phyloP scores from a whole-genome alignment of 2,797 vertebrate species.

The Vultur gryphus region DNA sequence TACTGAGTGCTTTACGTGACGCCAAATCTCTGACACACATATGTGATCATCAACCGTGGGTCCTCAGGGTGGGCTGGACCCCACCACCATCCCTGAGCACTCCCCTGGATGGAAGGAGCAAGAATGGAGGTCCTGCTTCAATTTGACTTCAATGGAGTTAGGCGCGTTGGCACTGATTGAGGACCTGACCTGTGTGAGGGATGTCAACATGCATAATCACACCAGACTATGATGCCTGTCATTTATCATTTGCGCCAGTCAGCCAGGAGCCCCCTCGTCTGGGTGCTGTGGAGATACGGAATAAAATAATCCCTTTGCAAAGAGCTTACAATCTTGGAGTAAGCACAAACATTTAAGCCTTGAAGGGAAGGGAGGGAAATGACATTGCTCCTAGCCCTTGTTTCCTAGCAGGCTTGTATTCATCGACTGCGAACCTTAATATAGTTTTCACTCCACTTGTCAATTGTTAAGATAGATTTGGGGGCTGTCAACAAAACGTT shows the following conservation, averaged over 20 bases:
- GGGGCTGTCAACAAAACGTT: conserved; percentile 32
- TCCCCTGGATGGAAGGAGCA: background rate
- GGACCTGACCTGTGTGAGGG: background rate
- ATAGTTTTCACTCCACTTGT: conserved; percentile 39
- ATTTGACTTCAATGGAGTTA: background rate
- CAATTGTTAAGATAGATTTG: conserved; percentile 35
- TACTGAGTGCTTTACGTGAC: fast-evolving
- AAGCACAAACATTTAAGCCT: background rate
- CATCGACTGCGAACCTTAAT: background rate
- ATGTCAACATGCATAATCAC: background rate
- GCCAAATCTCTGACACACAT: background rate
- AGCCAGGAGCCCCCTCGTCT: fast-evolving
- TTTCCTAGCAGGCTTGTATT: conserved; percentile 4
- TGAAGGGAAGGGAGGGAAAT: background rate
- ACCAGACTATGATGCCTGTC: background rate
- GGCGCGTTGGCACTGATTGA: background rate
- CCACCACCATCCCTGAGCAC: background rate
- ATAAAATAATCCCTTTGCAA: background rate
- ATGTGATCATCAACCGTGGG: fast-evolving
- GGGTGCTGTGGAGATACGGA: background rate
- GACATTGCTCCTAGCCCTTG: background rate
- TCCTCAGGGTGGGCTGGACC: background rate
- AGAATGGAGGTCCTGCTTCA: background rate
- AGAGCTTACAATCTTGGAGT: background rate
- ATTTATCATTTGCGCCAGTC: background rate